Evolutionary conservation across 2,888 invertebrate species (phyloP), one percentile per base, ranked within the genome.

Genomic region (Leptinotarsa rubiginosa): DNA sequence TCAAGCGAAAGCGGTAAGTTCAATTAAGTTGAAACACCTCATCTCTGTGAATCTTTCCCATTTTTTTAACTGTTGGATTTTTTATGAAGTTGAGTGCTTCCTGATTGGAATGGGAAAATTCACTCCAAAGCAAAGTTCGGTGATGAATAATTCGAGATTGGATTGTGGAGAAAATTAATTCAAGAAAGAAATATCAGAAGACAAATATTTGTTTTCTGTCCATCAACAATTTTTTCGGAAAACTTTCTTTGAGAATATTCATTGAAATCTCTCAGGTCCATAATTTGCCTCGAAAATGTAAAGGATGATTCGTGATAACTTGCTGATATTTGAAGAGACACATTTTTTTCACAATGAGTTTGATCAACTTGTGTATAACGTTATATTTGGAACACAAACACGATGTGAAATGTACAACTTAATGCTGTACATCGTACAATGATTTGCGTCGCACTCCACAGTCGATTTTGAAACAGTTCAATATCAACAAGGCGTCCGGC

Each of bases 11-110:
- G 25, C 31, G 31, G 1, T 25, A 2, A 31, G 31, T 7, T 62
- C 62, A 62, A 31, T 62, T 62, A 16, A n/a, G 31, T 62, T 62
- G 31, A 41, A 15, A 62, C 7, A 62, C 41, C 31, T 59, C 15
- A 62, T 31, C 41, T 62, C 62, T n/a, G 7, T 62, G 12, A 56
- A 50, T 18, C 12, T 18, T 10, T 16, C 56, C 12, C 22, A 15
- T 56, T 56, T 13, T 22, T 13, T 56, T 56, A 15, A 13, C 2
- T 20, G 22, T 20, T 56, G 54, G 54, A 12, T 0, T 12, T 12
- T 15, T 22, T 15, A 22, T 56, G 12, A 20, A 15, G 22, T 20
- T 3, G 15, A 13, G 3, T 22, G 56, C 4, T 56, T 56, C 1
- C 15, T 56, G 12, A 4, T 25, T 56, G 22, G 3, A 56, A 56